These are phyloP conservation scores for Cynocephalus volans DNA, from an alignment of 2,113 vertebrate species.

Conservation along the genomic window DNA sequence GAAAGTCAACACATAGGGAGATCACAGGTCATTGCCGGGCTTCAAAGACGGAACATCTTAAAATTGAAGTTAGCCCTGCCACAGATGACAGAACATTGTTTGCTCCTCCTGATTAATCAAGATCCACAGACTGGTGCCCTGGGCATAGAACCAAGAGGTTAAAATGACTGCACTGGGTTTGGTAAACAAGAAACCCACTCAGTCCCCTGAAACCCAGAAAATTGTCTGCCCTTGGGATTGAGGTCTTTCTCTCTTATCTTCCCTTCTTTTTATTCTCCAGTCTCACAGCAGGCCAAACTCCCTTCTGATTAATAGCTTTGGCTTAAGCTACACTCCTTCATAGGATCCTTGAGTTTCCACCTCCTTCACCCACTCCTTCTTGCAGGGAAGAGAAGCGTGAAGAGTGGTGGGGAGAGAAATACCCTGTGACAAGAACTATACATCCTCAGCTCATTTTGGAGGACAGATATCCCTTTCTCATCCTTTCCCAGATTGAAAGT, in stretches of 20 bases:
- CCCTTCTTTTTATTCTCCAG: not conserved
- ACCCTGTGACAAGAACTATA: not conserved
- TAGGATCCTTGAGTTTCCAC: not conserved
- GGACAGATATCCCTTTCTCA: not conserved
- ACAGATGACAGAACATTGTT: not conserved
- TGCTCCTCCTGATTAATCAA: not conserved
- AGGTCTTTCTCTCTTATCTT: not conserved
- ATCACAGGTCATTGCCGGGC: not conserved
- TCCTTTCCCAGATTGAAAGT: not conserved
- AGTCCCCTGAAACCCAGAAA: not conserved
- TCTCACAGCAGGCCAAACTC: not conserved
- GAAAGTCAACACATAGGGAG: not conserved
- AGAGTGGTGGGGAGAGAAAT: not conserved
- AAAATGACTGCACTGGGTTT: not conserved
- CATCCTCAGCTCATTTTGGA: not conserved
- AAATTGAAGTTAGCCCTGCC: not conserved
- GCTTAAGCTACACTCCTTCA: not conserved
- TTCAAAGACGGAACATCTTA: not conserved
- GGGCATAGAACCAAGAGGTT: not conserved
- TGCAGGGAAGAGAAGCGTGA: not conserved
- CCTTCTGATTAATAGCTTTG: not conserved
- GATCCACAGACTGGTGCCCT: not conserved
- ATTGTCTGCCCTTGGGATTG: not conserved
- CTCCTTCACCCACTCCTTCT: not conserved
- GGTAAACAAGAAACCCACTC: not conserved